A percentile compares a stretch with the other conserved stretches of the same genome.
Evolutionary conservation across 2,888 invertebrate species (phyloP).

Genomic region (Hemistola chrysoprasaria): DNA sequence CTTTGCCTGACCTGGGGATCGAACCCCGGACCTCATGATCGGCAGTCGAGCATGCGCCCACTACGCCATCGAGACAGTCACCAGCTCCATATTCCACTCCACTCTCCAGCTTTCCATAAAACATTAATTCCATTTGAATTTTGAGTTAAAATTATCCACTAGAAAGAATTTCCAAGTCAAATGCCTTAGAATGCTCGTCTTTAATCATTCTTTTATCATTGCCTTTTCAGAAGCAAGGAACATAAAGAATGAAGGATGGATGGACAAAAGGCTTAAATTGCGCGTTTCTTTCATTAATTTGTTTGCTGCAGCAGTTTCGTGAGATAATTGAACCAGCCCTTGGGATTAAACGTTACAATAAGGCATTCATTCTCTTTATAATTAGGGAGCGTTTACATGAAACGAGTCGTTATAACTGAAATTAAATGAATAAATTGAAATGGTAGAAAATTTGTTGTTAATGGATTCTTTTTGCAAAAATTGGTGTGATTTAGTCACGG

Average conservation of each 20-base stretch:
- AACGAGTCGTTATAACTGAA: no score
- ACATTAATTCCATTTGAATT: conserved; percentile 44
- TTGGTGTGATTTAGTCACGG: no score
- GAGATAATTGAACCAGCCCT: conserved; percentile 40
- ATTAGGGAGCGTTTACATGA: background rate
- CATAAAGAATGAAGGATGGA: conserved; percentile 39
- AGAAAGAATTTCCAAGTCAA: conserved; percentile 30
- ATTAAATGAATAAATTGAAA: no score
- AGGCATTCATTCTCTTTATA: conserved; percentile 6
- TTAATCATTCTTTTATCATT: conserved; percentile 52
- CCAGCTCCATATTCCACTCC: no score
- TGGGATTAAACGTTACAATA: conserved; percentile 22
- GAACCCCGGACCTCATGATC: no score
- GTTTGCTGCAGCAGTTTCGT: conserved; percentile 33
- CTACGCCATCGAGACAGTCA: no score
- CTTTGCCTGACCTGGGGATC: no score
- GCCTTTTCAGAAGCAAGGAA: conserved; percentile 40
- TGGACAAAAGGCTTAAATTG: conserved; percentile 42
- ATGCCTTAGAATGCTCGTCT: conserved; percentile 47
- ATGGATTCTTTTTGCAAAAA: no score
- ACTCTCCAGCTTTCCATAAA: background rate
- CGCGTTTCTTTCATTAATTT: conserved; percentile 41
- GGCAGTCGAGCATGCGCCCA: no score
- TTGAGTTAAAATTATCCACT: conserved; percentile 34
- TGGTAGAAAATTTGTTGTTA: no score